Conservation (phyloP, 1,140 invertebrate species). For the Papilio glaucus region DNA sequence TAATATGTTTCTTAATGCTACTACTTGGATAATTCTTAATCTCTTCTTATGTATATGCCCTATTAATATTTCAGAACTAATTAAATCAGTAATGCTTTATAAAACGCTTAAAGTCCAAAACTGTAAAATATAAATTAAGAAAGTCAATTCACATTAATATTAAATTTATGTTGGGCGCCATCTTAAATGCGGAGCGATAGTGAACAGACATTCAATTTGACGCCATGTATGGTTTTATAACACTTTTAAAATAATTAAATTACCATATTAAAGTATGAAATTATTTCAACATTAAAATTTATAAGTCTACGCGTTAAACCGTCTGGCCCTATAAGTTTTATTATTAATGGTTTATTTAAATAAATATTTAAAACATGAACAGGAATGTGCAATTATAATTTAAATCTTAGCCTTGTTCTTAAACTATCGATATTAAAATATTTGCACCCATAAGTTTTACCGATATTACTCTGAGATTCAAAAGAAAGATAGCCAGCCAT, state of each 20-base stretch:
- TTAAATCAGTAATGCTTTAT: neutral
- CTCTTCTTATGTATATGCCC: neutral
- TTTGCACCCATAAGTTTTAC: too few species aligned
- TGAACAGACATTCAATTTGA: slow-evolving; percentile 14
- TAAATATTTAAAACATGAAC: too few species aligned
- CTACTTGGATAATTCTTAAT: neutral
- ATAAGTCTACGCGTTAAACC: too few species aligned
- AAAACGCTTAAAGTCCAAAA: neutral
- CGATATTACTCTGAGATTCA: too few species aligned
- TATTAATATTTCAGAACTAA: neutral
- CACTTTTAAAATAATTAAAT: neutral
- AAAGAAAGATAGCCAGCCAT: too few species aligned
- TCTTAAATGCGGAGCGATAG: slow-evolving; percentile 1
- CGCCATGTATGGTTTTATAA: slow-evolving; percentile 22
- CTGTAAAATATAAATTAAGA: neutral
- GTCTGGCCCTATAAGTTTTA: too few species aligned
- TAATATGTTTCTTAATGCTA: too few species aligned
- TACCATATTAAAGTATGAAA: neutral
- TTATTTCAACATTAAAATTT: neutral
- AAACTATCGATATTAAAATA: too few species aligned
- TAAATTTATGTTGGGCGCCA: slow-evolving; percentile 22
- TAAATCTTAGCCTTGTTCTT: too few species aligned
- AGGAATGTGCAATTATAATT: too few species aligned
- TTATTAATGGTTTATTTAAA: too few species aligned
- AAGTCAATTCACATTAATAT: neutral